Evolutionary conservation across 2,888 invertebrate genomes (phyloP).

Genomic region (Eristalis arbustorum): DNA sequence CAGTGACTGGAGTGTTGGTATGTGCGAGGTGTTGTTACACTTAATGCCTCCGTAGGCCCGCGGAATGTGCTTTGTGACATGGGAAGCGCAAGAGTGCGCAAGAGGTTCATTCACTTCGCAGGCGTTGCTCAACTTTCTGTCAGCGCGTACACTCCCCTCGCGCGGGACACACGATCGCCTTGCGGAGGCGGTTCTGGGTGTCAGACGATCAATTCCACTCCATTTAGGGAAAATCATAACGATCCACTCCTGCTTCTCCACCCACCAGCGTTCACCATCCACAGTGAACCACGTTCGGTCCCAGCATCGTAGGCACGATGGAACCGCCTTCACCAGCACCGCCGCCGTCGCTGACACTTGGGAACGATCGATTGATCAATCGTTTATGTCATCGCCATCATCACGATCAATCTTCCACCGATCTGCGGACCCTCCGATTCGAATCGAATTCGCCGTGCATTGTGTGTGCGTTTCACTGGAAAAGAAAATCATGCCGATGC

Average conservation of each 20-base stretch:
- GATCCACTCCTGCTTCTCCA: background rate
- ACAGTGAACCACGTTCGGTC: background rate
- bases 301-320: conserved; percentile 33
- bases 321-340: too few species aligned
- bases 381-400: conserved; percentile 59
- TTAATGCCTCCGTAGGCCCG: background rate
- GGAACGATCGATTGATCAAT: background rate
- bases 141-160: too few species aligned
- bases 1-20: background rate
- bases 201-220: background rate
- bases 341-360: background rate
- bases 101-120: background rate
- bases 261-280: background rate
- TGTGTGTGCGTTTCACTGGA: conserved; percentile 20
- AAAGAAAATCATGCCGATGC: conserved; percentile 7
- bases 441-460: background rate
- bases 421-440: conserved; percentile 8
- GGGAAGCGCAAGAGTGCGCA: background rate
- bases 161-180: too few species aligned
- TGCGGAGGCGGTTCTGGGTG: too few species aligned
- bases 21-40: background rate
- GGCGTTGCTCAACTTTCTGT: too few species aligned
- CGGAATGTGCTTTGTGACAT: background rate
- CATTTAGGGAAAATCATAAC: background rate
- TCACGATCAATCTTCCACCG: conserved; percentile 44